Conservation (phyloP, 2,888 invertebrate species). For the Branchellion lobata region DNA sequence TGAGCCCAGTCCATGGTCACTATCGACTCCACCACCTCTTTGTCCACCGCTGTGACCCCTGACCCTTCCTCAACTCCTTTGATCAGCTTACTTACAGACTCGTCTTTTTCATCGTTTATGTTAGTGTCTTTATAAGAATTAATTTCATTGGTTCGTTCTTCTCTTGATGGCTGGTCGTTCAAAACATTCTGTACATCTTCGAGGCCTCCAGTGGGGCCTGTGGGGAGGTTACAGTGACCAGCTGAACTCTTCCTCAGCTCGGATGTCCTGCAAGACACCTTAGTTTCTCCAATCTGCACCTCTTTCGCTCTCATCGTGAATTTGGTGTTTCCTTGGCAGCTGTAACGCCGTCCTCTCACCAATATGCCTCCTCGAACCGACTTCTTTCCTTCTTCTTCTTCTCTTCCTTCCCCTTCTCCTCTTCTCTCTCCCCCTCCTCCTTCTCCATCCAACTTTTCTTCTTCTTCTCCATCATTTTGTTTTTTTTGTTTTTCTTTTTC, state of each 20-base stretch:
- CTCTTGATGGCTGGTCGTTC: no score
- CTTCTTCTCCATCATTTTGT: no score
- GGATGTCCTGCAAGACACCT: not conserved
- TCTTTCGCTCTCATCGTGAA: not conserved
- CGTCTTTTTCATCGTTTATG: no score
- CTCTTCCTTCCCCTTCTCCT: not conserved
- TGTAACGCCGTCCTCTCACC: not conserved
- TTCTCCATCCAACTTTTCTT: no score
- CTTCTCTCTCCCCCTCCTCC: no score
- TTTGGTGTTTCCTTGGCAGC: not conserved
- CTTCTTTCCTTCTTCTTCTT: not conserved
- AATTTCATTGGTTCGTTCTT: no score
- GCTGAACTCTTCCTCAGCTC: not conserved
- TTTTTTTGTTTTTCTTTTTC: not conserved
- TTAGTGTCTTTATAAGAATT: no score
- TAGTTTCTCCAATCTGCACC: not conserved
- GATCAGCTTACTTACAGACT: no score
- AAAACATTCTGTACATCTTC: no score
- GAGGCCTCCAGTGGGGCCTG: no score
- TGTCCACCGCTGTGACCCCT: not conserved
- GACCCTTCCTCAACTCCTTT: not conserved
- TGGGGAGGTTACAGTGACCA: not conserved
- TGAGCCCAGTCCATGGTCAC: slow-evolving; percentile 24
- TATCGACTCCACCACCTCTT: slow-evolving; percentile 17
- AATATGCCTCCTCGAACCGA: not conserved